Evolutionary conservation across 1,140 invertebrate genomes (phyloP).

Genomic region (Bombus breviceps): DNA sequence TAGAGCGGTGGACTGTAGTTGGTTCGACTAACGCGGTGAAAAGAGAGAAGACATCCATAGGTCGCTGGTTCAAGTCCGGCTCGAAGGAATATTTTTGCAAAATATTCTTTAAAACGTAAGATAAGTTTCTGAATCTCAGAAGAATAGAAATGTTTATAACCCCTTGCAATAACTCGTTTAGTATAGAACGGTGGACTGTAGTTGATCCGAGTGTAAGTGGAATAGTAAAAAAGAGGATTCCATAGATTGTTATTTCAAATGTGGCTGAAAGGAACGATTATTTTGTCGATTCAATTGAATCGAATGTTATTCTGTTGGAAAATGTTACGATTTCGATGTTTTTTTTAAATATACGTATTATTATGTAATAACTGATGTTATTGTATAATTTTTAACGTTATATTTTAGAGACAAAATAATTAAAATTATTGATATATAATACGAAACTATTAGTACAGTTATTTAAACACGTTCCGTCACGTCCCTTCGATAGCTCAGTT

Average conservation of each 20-base stretch:
- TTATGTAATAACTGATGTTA: no score
- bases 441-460: fast-evolving
- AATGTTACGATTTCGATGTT: not conserved
- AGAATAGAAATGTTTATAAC: not conserved
- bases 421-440: not conserved
- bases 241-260: constrained; percentile 72
- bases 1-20: constrained; percentile 94
- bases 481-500: constrained; percentile 92
- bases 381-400: no score
- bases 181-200: constrained; percentile 65
- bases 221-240: constrained; percentile 77
- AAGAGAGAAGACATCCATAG: constrained; percentile 65
- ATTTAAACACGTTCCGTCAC: not conserved
- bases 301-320: not conserved
- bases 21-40: constrained; percentile 9
- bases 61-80: constrained; percentile 78
- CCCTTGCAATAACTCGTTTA: constrained; percentile 63
- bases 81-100: constrained; percentile 74
- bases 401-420: not conserved
- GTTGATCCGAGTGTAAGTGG: not conserved
- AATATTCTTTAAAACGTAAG: not conserved
- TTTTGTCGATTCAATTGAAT: not conserved
- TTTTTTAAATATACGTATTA: not conserved
- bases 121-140: not conserved
- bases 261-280: constrained; percentile 60